Evolutionary conservation across 2,888 invertebrate species (phyloP).

Genomic region (Aleiodes leptofemur): DNA sequence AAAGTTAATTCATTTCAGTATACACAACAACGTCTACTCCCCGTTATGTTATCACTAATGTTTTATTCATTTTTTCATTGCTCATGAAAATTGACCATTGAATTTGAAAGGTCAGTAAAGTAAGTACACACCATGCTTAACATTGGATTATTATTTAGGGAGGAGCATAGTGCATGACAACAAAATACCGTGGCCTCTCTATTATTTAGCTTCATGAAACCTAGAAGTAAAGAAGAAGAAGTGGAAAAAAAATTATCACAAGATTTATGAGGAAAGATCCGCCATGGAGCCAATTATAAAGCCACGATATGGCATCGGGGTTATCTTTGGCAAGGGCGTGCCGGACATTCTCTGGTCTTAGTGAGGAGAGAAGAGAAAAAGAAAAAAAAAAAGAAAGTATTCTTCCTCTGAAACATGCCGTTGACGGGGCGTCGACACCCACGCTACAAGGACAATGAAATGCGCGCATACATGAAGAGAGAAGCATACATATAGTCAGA

Average conservation of each 20-base stretch:
- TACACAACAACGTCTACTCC: too few relatives aligned
- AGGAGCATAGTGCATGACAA: constrained; percentile 27
- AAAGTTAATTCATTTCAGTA: neutral
- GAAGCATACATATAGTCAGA: too few relatives aligned
- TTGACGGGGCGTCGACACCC: constrained; percentile 72
- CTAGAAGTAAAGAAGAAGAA: neutral
- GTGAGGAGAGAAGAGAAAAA: constrained; percentile 46
- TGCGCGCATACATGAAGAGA: constrained; percentile 42
- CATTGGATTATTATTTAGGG: constrained; percentile 37
- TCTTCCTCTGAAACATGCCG: constrained; percentile 31
- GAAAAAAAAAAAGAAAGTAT: constrained; percentile 54
- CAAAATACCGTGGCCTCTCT: constrained; percentile 38
- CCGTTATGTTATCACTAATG: neutral
- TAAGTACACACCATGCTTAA: constrained; percentile 4
- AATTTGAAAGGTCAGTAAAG: neutral
- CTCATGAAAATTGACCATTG: neutral
- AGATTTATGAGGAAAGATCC: constrained; percentile 51
- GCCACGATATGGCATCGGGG: constrained; percentile 53
- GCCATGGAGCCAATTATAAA: constrained; percentile 53
- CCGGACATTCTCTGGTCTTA: constrained; percentile 52
- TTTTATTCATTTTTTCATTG: neutral
- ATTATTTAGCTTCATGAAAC: constrained; percentile 20
- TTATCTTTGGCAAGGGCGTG: constrained; percentile 58
- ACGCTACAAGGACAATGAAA: constrained; percentile 67
- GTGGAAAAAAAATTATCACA: constrained; percentile 6